phyloP scores from a whole-genome alignment of 1,140 invertebrate genomes.

The Ridgeia piscesae region DNA sequence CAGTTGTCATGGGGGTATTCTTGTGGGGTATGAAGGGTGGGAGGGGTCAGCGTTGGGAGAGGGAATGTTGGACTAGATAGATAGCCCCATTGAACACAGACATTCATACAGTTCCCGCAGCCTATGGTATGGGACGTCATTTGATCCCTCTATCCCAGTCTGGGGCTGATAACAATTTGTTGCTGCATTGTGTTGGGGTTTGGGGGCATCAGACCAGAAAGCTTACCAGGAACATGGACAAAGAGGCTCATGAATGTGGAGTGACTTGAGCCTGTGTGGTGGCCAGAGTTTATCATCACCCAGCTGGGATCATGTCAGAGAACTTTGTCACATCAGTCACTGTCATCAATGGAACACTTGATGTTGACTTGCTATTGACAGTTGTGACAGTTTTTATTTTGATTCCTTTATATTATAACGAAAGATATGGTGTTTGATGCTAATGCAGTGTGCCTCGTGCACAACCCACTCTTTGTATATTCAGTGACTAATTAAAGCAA shows the following conservation, averaged over 20 bases:
- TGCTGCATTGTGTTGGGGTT: neutral
- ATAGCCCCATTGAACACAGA: neutral
- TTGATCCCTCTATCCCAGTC: neutral
- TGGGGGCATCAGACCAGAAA: neutral
- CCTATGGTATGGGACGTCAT: neutral
- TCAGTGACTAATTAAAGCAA: too few relatives aligned
- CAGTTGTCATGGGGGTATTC: neutral
- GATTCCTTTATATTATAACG: neutral
- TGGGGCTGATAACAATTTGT: neutral
- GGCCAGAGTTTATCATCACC: neutral
- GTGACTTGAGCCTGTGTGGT: neutral
- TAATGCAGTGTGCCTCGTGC: neutral
- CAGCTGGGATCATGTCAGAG: neutral
- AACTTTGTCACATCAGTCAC: neutral
- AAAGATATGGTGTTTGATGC: neutral
- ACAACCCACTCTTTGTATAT: neutral
- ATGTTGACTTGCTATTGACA: neutral
- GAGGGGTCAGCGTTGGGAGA: neutral
- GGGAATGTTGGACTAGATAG: neutral
- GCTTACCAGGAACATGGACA: neutral
- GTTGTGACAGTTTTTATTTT: neutral
- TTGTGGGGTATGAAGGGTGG: neutral
- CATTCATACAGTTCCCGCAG: neutral
- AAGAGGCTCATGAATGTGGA: neutral
- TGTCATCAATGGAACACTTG: neutral